These are phyloP conservation scores for Eretmocerus hayati DNA, from an alignment of 2,888 invertebrate species.

Conservation along the genomic window DNA sequence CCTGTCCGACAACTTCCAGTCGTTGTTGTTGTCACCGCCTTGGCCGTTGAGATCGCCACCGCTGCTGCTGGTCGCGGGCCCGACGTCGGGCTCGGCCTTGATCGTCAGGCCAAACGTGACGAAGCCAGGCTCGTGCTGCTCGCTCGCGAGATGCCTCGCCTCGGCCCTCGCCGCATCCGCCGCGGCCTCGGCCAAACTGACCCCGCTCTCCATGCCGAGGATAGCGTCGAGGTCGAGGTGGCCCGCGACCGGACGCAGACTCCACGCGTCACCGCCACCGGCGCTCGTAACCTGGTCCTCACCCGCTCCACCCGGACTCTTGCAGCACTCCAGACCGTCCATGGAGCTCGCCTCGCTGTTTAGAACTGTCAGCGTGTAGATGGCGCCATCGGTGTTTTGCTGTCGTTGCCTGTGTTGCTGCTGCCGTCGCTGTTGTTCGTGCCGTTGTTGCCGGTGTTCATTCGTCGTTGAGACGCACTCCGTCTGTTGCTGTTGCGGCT, in stretches of 20 bases:
- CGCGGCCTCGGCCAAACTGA: constrained; percentile 45
- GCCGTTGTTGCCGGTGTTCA: constrained; percentile 16
- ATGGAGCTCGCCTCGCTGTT: constrained; percentile 58
- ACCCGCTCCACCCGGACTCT: constrained; percentile 51
- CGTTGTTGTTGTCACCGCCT: constrained; percentile 63
- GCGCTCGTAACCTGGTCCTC: too few species aligned
- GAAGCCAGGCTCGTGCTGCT: too few species aligned
- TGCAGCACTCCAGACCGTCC: constrained; percentile 43
- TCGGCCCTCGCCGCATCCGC: constrained; percentile 42
- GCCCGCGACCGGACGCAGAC: constrained; percentile 53
- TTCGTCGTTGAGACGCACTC: constrained; percentile 5
- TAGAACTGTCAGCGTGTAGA: constrained; percentile 80
- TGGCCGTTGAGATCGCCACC: background rate
- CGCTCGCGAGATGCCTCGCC: constrained; percentile 25
- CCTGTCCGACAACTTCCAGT: constrained; percentile 73
- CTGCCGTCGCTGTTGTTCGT: background rate
- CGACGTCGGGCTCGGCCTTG: background rate
- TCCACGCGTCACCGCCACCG: constrained; percentile 57
- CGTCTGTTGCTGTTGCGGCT: too few species aligned
- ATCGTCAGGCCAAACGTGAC: too few species aligned
- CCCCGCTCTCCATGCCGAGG: constrained; percentile 58
- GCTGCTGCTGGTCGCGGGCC: background rate
- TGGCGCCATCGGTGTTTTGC: constrained; percentile 55
- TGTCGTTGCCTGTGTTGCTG: constrained; percentile 31
- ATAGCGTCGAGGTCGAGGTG: constrained; percentile 74